Evolutionary conservation across 2,797 vertebrate species (phyloP).

Genomic region (Epinephelus awoara): DNA sequence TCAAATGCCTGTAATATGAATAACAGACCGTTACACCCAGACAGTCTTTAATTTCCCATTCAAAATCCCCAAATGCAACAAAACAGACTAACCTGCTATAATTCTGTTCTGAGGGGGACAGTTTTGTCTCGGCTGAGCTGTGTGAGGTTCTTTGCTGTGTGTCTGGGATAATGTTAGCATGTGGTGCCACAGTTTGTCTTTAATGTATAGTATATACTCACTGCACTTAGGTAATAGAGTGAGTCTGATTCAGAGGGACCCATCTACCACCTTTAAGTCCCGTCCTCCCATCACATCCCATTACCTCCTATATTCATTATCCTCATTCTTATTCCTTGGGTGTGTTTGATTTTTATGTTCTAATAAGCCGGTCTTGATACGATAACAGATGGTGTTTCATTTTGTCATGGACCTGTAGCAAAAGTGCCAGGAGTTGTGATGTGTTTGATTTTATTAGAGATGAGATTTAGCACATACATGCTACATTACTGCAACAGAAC

Average conservation of each 20-base stretch:
- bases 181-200: conserved; percentile 41
- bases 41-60: conserved; percentile 1
- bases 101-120: neutral
- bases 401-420: conserved; percentile 90
- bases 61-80: neutral
- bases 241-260: conserved; percentile 54
- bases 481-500: conserved; percentile 96
- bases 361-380: conserved; percentile 92
- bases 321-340: conserved; percentile 70
- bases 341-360: conserved; percentile 89
- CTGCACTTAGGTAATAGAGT: conserved; percentile 47
- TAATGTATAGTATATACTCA: conserved; percentile 35
- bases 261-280: conserved; percentile 50
- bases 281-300: conserved; percentile 68
- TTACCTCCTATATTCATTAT: conserved; percentile 78
- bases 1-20: conserved; percentile 5
- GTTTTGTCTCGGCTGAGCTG: neutral
- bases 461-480: conserved; percentile 99
- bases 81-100: neutral
- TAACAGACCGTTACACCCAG: neutral
- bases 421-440: conserved; percentile 96
- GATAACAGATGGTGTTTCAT: conserved; percentile 97
- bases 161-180: conserved; percentile 16
- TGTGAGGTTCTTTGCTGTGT: neutral
- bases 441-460: conserved; percentile 99